These are phyloP conservation scores for Ceratosolen solmsi DNA, from an alignment of 1,140 invertebrate genomes.

Conservation along the genomic window DNA sequence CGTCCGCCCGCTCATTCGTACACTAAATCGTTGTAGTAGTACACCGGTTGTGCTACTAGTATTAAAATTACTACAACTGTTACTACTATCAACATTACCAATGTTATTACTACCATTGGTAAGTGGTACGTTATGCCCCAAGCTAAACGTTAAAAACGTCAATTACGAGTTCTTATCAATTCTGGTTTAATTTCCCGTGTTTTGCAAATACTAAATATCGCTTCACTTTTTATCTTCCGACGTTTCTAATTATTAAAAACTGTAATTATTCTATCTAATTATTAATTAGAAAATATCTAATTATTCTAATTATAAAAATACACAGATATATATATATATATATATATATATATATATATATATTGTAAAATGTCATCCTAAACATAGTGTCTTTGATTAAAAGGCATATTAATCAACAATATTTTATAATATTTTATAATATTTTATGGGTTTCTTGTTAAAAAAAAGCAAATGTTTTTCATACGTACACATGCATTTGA, in stretches of 20 bases:
- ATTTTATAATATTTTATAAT: too few species aligned
- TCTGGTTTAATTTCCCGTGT: background rate
- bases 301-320: too few species aligned
- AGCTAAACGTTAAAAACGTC: background rate
- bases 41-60: conserved; percentile 30
- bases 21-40: conserved; percentile 24
- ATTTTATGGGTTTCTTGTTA: too few species aligned
- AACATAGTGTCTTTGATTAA: too few species aligned
- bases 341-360: too few species aligned
- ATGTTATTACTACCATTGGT: background rate
- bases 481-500: background rate
- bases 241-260: too few species aligned
- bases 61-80: background rate
- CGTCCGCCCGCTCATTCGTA: conserved; percentile 17
- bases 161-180: background rate
- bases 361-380: too few species aligned
- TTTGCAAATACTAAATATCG: background rate
- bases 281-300: too few species aligned
- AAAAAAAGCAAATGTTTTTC: too few species aligned
- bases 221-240: background rate
- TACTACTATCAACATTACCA: background rate
- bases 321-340: too few species aligned
- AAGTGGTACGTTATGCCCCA: background rate
- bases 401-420: too few species aligned
- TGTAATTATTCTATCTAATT: too few species aligned